Conservation (phyloP, 1,140 invertebrate genomes). For the Psix sp. region DNA sequence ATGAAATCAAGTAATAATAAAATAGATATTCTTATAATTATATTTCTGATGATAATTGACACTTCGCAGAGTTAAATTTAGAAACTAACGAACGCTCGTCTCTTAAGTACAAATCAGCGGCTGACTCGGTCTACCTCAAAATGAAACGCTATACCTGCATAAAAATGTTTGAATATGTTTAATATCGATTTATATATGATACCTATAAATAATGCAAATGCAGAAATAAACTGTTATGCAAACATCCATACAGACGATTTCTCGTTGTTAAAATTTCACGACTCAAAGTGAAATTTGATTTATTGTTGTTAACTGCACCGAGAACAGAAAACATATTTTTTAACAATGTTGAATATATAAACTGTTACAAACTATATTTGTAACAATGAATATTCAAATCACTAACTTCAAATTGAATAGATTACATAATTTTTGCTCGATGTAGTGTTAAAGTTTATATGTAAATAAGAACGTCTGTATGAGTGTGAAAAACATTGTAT, state of each 20-base stretch:
- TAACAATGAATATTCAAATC: too few relatives aligned
- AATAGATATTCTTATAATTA: too few relatives aligned
- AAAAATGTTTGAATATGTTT: slow-evolving; percentile 59
- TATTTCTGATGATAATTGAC: neutral
- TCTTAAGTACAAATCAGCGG: slow-evolving; percentile 62
- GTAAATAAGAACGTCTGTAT: slow-evolving; percentile 13
- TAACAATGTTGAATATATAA: too few relatives aligned
- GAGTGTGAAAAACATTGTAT: slow-evolving; percentile 20
- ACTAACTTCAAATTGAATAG: too few relatives aligned
- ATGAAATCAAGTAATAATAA: too few relatives aligned
- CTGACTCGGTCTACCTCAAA: slow-evolving; percentile 74
- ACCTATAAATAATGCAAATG: slow-evolving; percentile 33
- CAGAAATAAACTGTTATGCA: slow-evolving; percentile 26
- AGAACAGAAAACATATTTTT: too few relatives aligned
- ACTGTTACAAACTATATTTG: too few relatives aligned
- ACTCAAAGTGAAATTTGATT: slow-evolving; percentile 3
- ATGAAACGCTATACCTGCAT: slow-evolving; percentile 68
- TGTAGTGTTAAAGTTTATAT: too few relatives aligned
- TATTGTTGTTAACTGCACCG: neutral
- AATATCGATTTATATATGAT: slow-evolving; percentile 54
- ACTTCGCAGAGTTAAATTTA: slow-evolving; percentile 2
- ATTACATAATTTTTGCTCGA: too few relatives aligned
- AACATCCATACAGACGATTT: slow-evolving; percentile 40
- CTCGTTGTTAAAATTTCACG: slow-evolving; percentile 5
- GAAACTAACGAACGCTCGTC: slow-evolving; percentile 21